phyloP scores from a whole-genome alignment of 2,797 vertebrate species.

The Acipenser oxyrinchus region DNA sequence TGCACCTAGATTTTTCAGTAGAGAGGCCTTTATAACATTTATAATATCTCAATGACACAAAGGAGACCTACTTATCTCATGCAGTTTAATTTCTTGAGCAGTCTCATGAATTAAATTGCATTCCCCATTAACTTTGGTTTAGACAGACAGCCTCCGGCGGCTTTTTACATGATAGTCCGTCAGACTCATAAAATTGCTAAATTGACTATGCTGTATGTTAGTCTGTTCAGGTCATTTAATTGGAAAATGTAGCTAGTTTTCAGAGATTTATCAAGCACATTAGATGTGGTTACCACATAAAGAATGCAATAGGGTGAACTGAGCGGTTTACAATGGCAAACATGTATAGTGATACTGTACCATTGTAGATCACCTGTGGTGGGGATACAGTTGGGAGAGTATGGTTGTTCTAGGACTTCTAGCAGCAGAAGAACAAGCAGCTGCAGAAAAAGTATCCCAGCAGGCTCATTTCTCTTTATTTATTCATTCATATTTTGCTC shows the following conservation, averaged over 20 bases:
- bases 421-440: too few species aligned
- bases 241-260: not conserved
- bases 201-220: not conserved
- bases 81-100: constrained; percentile 1
- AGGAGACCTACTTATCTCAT: constrained; percentile 1
- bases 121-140: not conserved
- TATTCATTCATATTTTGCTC: not conserved
- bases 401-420: not conserved
- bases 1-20: not conserved
- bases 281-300: not conserved
- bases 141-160: not conserved
- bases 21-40: not conserved
- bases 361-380: too few species aligned
- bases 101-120: constrained; percentile 2
- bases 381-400: too few species aligned
- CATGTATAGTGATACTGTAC: too few species aligned
- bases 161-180: not conserved
- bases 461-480: not conserved
- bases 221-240: not conserved
- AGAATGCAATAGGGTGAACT: too few species aligned
- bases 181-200: not conserved
- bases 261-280: not conserved
- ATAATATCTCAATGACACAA: not conserved
- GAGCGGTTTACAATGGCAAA: too few species aligned
- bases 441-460: too few species aligned